A percentile compares a stretch with the other conserved stretches of the same genome.
Evolutionary conservation across 1,140 invertebrate genomes (phyloP).

Genomic region (Alviniconcha marisindica): DNA sequence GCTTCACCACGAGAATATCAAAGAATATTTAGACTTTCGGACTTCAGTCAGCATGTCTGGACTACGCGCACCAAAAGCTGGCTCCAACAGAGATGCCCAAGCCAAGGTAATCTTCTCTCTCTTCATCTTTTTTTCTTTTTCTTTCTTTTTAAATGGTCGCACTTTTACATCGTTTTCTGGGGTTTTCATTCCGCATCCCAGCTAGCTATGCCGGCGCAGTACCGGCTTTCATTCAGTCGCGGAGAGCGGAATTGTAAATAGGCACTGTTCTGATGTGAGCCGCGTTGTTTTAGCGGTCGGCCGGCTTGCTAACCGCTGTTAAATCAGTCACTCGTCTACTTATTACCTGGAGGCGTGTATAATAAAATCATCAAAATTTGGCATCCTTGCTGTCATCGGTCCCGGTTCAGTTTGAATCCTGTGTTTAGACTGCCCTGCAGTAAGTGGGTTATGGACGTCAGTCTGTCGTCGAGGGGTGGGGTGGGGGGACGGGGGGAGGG

Average conservation of each 20-base stretch:
- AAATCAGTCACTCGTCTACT: too few relatives aligned
- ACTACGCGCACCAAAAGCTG: constrained; percentile 52
- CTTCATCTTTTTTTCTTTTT: constrained; percentile 26
- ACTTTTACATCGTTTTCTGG: background rate
- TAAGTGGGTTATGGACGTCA: background rate
- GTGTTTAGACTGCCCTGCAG: background rate
- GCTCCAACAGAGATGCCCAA: constrained; percentile 53
- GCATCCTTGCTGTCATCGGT: background rate
- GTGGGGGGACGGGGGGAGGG: too few relatives aligned
- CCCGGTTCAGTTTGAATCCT: background rate
- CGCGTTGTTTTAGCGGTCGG: background rate
- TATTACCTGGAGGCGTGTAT: too few relatives aligned
- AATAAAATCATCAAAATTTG: background rate
- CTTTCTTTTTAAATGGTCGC: background rate
- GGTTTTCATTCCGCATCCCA: background rate
- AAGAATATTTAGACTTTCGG: background rate
- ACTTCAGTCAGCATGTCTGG: constrained; percentile 30
- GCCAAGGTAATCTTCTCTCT: constrained; percentile 55
- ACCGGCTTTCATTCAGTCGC: background rate
- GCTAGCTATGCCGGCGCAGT: background rate
- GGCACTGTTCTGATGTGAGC: background rate
- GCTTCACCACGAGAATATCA: background rate
- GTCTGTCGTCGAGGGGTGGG: too few relatives aligned
- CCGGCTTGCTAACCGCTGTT: too few relatives aligned
- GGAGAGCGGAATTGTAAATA: background rate